A percentile compares a stretch with the other conserved stretches of the same genome.
Evolutionary conservation across 2,888 invertebrate species (phyloP).

Genomic region (Meta bourneti): DNA sequence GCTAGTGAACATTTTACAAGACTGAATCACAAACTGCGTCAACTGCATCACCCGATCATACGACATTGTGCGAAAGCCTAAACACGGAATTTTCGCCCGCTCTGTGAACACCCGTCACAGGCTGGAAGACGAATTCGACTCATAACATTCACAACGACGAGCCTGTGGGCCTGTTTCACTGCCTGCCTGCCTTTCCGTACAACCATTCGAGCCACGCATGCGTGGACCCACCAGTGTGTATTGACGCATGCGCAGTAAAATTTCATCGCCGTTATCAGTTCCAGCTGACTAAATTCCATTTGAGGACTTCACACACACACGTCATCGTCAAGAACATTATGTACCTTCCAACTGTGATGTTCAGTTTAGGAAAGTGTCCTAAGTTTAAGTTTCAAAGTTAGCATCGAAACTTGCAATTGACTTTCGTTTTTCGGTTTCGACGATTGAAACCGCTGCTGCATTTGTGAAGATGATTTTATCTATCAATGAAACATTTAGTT

Average conservation of each 20-base stretch:
- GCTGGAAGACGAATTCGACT: slow-evolving; percentile 2
- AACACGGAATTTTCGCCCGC: background rate
- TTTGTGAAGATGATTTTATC: background rate
- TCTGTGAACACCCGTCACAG: slow-evolving; percentile 6
- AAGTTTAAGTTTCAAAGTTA: too few species aligned
- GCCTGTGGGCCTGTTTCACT: slow-evolving; percentile 19
- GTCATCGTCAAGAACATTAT: background rate
- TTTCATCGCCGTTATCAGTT: background rate
- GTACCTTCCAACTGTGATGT: background rate
- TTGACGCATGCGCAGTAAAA: slow-evolving; percentile 41
- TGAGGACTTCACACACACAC: slow-evolving; percentile 14
- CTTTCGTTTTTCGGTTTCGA: background rate
- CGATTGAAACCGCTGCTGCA: background rate
- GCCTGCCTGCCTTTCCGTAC: slow-evolving; percentile 15
- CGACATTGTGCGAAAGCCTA: background rate
- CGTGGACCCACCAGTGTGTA: background rate
- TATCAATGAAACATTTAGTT: background rate
- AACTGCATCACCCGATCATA: background rate
- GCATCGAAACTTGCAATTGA: background rate
- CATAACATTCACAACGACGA: slow-evolving; percentile 10
- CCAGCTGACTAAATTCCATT: background rate
- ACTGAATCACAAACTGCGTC: background rate
- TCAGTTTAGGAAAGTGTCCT: too few species aligned
- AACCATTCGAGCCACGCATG: background rate
- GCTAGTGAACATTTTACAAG: slow-evolving; percentile 64